These are phyloP conservation scores for Pogonomyrmex californicus DNA, from an alignment of 1,140 invertebrate genomes.

Conservation along the genomic window DNA sequence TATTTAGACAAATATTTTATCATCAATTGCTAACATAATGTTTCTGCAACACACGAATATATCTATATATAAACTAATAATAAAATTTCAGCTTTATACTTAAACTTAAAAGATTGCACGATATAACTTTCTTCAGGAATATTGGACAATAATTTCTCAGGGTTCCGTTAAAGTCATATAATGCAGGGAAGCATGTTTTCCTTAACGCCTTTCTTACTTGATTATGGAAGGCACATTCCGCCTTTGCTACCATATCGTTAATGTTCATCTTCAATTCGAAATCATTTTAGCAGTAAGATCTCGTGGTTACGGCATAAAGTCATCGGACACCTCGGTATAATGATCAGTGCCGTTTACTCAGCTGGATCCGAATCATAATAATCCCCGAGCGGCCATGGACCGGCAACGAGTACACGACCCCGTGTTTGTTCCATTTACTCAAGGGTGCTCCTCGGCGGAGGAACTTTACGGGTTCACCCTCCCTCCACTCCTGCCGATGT, in stretches of 20 bases:
- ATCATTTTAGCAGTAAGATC: constrained; percentile 25
- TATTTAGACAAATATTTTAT: not conserved
- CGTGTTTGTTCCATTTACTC: constrained; percentile 78
- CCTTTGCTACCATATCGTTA: not conserved
- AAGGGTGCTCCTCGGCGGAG: constrained; percentile 68
- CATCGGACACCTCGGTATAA: constrained; percentile 47
- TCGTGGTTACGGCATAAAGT: constrained; percentile 17
- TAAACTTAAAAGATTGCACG: not conserved
- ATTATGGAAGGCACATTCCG: not conserved
- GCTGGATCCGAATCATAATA: constrained; percentile 76
- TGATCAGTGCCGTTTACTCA: constrained; percentile 72
- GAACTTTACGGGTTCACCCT: constrained; percentile 66
- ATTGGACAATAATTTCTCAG: not conserved
- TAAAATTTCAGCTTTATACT: not conserved
- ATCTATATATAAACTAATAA: not conserved
- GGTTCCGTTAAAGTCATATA: not conserved
- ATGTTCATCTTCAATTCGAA: constrained; percentile 10
- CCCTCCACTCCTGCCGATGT: not conserved
- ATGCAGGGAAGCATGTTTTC: not conserved
- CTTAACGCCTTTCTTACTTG: too few species aligned
- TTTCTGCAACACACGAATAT: not conserved
- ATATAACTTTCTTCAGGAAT: not conserved
- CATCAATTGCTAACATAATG: not conserved
- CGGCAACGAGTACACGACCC: constrained; percentile 49
- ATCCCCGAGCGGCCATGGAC: constrained; percentile 67